Conservation (phyloP, 2,888 invertebrate genomes). For the Deilephila porcellus region DNA sequence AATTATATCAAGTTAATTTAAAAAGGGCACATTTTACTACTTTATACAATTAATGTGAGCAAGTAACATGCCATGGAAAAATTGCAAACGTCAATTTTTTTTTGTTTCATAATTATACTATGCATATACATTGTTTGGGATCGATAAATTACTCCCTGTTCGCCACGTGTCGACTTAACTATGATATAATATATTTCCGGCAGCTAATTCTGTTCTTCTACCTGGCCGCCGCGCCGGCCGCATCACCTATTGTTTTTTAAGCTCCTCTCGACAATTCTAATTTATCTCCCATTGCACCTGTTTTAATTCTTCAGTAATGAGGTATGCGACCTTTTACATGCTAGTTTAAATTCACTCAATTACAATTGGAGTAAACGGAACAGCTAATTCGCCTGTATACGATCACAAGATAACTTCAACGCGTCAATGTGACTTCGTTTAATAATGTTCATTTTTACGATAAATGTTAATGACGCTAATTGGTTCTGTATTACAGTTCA, state of each 20-base stretch:
- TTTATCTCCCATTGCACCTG: slow-evolving; percentile 4
- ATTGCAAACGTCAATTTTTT: neutral
- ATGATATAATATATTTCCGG: slow-evolving; percentile 22
- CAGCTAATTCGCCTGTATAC: neutral
- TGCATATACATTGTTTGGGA: neutral
- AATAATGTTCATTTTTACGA: too few species aligned
- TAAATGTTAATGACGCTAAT: too few species aligned
- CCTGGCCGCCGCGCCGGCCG: slow-evolving; percentile 14
- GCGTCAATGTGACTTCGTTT: too few species aligned
- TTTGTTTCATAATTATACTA: neutral
- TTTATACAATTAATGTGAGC: too few species aligned
- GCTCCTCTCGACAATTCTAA: neutral
- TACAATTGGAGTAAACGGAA: neutral
- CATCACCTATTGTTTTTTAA: slow-evolving; percentile 7
- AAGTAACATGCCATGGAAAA: too few species aligned
- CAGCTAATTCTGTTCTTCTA: slow-evolving; percentile 17
- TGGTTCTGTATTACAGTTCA: too few species aligned
- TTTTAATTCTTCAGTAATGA: neutral
- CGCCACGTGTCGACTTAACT: slow-evolving; percentile 20
- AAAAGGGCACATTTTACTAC: too few species aligned
- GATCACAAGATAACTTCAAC: too few species aligned
- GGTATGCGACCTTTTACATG: neutral
- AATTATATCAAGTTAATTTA: too few species aligned
- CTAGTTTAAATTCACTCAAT: neutral
- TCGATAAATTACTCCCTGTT: slow-evolving; percentile 22